Percentiles rank a stretch among this genome's conserved stretches.
phyloP scores from a whole-genome alignment of 2,888 invertebrate genomes.

The Ormyrus nitidulus region DNA sequence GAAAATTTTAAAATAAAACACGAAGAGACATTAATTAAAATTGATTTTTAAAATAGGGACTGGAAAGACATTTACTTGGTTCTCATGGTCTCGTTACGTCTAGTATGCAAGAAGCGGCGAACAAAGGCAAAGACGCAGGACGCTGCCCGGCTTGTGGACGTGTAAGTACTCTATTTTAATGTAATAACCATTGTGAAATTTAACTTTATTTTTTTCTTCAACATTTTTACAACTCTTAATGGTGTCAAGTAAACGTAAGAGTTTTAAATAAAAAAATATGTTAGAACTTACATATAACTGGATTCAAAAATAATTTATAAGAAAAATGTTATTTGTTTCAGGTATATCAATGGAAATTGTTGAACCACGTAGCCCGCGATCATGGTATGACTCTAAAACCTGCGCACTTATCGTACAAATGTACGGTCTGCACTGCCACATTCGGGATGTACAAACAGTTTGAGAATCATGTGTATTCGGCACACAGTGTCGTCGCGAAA shows the following conservation, averaged over 20 bases:
- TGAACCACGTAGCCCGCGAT: slow-evolving; percentile 94
- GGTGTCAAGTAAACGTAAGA: too few species aligned
- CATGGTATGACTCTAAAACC: slow-evolving; percentile 94
- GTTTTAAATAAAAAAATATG: not conserved
- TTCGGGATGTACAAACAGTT: slow-evolving; percentile 97
- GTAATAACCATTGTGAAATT: not conserved
- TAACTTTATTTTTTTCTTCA: too few species aligned
- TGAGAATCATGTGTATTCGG: slow-evolving; percentile 95
- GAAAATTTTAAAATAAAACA: not conserved
- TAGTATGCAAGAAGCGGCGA: slow-evolving; percentile 96
- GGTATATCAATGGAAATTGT: slow-evolving; percentile 95
- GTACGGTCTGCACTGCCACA: slow-evolving; percentile 95
- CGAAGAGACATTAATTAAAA: slow-evolving; percentile 9
- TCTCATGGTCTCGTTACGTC: slow-evolving; percentile 96
- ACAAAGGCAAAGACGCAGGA: slow-evolving; percentile 95
- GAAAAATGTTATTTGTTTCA: slow-evolving; percentile 71
- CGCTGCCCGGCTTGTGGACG: slow-evolving; percentile 96
- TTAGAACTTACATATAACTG: not conserved
- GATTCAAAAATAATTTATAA: not conserved
- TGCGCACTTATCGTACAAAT: slow-evolving; percentile 95
- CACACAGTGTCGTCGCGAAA: slow-evolving; percentile 93
- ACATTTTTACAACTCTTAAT: too few species aligned
- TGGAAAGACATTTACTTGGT: slow-evolving; percentile 95
- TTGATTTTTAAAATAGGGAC: slow-evolving; percentile 80
- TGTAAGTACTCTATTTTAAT: slow-evolving; percentile 77